Evolutionary conservation across 2,113 vertebrate species (phyloP).

Genomic region (Trochalopteron elliotii): DNA sequence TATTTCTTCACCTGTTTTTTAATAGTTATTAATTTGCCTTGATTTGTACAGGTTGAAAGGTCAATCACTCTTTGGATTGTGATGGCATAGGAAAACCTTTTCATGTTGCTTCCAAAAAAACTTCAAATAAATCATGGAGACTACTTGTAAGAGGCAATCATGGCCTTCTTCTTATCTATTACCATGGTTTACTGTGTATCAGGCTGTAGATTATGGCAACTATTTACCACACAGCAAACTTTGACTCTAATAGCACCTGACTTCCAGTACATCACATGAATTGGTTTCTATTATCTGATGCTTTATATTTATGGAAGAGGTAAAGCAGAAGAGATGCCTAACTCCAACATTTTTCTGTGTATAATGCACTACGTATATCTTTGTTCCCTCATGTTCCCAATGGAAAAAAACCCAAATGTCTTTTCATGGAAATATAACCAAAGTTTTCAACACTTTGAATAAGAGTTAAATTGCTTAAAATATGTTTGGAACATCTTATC

Average conservation of each 20-base stretch:
- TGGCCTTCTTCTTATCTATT: neutral
- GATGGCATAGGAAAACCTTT: neutral
- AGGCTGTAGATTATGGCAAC: slow-evolving; percentile 12
- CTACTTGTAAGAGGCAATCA: neutral
- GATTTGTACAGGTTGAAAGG: neutral
- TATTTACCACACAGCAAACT: slow-evolving; percentile 30
- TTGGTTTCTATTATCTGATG: slow-evolving; percentile 20
- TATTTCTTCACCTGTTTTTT: neutral
- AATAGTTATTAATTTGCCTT: neutral
- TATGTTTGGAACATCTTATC: neutral
- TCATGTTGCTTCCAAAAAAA: neutral
- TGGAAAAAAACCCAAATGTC: neutral
- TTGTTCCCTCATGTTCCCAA: neutral
- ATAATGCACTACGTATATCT: neutral
- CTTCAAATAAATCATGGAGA: neutral
- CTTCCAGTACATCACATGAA: slow-evolving; percentile 28
- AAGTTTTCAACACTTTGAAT: neutral
- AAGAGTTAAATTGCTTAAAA: neutral
- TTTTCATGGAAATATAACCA: neutral
- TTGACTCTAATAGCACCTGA: slow-evolving; percentile 41
- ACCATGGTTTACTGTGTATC: neutral
- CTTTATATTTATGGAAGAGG: neutral
- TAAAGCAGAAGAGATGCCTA: neutral
- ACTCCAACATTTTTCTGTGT: neutral
- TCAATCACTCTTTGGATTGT: neutral